Evolutionary conservation across 1,140 invertebrate genomes (phyloP).

Genomic region (Homalodisca vitripennis): DNA sequence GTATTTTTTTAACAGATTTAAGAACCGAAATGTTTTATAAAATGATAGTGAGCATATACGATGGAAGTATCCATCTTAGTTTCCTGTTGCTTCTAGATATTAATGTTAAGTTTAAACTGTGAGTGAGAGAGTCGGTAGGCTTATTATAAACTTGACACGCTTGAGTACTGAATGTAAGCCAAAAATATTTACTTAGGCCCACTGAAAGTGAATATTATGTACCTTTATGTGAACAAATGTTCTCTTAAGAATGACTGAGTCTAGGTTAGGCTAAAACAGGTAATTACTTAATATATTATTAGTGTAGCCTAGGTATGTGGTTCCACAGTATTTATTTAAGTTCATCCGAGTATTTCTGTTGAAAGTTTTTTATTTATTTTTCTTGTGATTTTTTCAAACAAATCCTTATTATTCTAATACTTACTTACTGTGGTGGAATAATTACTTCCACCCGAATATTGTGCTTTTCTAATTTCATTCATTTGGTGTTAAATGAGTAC

Average conservation of each 20-base stretch:
- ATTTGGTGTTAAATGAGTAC: background rate
- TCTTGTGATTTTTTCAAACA: background rate
- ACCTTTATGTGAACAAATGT: slow-evolving; percentile 13
- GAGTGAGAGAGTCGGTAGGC: no score
- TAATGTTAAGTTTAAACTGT: no score
- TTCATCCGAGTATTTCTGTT: background rate
- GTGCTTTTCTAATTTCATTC: background rate
- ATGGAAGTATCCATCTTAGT: no score
- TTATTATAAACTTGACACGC: background rate
- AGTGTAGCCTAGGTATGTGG: background rate
- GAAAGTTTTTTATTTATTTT: background rate
- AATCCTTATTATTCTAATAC: background rate
- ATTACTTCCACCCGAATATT: background rate
- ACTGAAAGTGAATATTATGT: slow-evolving; percentile 5
- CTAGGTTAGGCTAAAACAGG: background rate
- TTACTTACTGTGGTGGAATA: background rate
- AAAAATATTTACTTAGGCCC: background rate
- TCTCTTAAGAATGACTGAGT: slow-evolving; percentile 23
- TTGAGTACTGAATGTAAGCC: slow-evolving; percentile 19
- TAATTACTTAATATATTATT: background rate
- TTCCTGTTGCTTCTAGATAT: no score
- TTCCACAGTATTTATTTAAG: slow-evolving; percentile 12
- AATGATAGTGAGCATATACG: no score
- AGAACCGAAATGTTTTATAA: no score
- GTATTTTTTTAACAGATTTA: no score